Evolutionary conservation across 2,888 invertebrate species (phyloP), one percentile per base, ranked within the genome.

Genomic region (Diaperis boleti): DNA sequence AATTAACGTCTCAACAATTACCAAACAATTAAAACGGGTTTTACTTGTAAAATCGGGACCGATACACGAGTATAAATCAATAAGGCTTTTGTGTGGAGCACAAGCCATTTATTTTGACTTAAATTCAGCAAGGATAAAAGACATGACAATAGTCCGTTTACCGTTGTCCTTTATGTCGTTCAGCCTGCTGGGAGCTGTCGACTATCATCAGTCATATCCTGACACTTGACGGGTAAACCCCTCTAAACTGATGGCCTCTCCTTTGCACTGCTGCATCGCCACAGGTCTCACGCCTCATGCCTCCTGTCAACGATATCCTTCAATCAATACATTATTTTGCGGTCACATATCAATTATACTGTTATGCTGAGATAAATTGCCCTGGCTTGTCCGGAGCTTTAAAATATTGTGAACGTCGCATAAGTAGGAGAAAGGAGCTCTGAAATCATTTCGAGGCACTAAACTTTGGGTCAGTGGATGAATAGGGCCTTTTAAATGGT

Each of bases 171-270:
- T 55, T 64, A 57, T 68, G 62, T 60, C 68, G 63, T 55, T 59
- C 55, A 59, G 55, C 62, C 62, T 49, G 57, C 62, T 59, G 59
- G 59, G 62, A 59, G 56, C 63, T 69, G 66, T 69, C 69, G 64
- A 59, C 69, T 66, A 69, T 70, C 74, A 74, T 74, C 73, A 73
- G 70, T 74, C 73, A 74, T 73, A 65, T 65, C 66, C 63, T 71
- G 72, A 74, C 73, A 70, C 68, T 71, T 71, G 72, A 74, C 73
- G 69, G 70, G 70, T 62, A 70, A 70, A 72, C 72, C 71, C 71
- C 70, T 69, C 71, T 67, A 73, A 72, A 73, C 69, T 72, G 72
- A 74, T 72, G 74, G 71, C 70, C 70, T 69, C 70, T 70, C 67
- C 71, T 69, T 62, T 64, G 67, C 66, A 63, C 66, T 67, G 65